These are phyloP conservation scores for Hymenochirus boettgeri DNA, from an alignment of 2,113 vertebrate genomes.

Conservation along the genomic window DNA sequence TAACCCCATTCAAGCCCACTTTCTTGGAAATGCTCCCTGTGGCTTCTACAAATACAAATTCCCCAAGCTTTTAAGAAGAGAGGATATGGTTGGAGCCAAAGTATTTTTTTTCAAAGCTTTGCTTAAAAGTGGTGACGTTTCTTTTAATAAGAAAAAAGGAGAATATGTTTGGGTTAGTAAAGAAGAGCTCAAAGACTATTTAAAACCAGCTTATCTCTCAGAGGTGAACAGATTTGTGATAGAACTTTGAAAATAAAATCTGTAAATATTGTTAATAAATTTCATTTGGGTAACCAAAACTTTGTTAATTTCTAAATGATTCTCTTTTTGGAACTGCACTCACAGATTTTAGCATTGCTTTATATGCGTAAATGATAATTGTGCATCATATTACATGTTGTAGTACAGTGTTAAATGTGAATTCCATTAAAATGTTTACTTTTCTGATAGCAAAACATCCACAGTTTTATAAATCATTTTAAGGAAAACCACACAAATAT, in stretches of 20 bases:
- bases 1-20: conserved; percentile 68
- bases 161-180: conserved; percentile 78
- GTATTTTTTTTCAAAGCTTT: conserved; percentile 97
- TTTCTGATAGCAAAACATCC: no score
- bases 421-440: no score
- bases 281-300: no score
- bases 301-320: no score
- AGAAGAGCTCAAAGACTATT: conserved; percentile 77
- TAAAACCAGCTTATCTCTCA: conserved; percentile 77
- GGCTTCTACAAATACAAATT: conserved; percentile 94
- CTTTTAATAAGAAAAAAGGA: conserved; percentile 45
- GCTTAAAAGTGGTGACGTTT: conserved; percentile 56
- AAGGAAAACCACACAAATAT: no score
- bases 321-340: no score
- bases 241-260: conserved; percentile 61
- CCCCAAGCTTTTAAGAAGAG: conserved; percentile 68
- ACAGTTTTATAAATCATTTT: no score
- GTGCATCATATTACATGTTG: no score
- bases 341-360: no score
- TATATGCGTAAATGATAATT: no score
- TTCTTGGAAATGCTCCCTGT: conserved; percentile 86
- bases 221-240: conserved; percentile 78
- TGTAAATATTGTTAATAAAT: conserved; percentile 19
- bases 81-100: conserved; percentile 72
- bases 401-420: no score